Evolutionary conservation across 2,797 vertebrate species (phyloP), one percentile per base, ranked within the genome.

Genomic region (Hippoglossus hippoglossus): DNA sequence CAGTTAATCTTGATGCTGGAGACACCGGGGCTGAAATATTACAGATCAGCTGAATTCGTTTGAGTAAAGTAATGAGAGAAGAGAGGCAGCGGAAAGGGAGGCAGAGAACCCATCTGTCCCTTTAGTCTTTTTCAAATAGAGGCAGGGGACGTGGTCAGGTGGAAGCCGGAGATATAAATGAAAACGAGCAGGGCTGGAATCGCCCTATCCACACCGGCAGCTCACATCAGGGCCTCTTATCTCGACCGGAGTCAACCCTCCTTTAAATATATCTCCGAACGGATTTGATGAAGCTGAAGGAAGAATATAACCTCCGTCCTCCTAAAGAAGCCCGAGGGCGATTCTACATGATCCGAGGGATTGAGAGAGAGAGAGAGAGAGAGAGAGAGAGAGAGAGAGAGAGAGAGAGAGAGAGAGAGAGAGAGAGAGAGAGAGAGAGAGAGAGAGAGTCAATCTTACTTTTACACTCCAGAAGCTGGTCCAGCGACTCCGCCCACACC

Each of bases 381-480:
- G 34, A 36, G 49, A 21, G n/a, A 21, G 12, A 26, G 26, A 26
- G 26, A 26, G 71, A 2, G 1, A 54, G 55, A 6, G 26, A 26
- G 39, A 34, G 8, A 31, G 31, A 31, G 31, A 31, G 31, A 31
- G 31, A 31, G 31, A 31, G 31, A 31, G 31, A 8, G 31, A 8
- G 31, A 8, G 31, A 12, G 3, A 36, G 9, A 36, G 3, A 36
- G 34, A 36, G 11, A 36, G 11, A 36, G 49, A 21, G 2, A 46
- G 16, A 16, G 16, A 5, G 5, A 46, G 44, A 18, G 11, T 2
- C 13, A 10, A 6, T 46, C 44, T 90, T 82, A 93, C 91, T 90
- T 91, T 90, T 87, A 72, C 82, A 84, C 83, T 87, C 67, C 74
- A 90, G 68, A 44, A 90, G 91, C 64, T 76, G 79, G 67, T 89